phyloP scores from a whole-genome alignment of 2,888 invertebrate species.

The Lasioglossum oenotherae region DNA sequence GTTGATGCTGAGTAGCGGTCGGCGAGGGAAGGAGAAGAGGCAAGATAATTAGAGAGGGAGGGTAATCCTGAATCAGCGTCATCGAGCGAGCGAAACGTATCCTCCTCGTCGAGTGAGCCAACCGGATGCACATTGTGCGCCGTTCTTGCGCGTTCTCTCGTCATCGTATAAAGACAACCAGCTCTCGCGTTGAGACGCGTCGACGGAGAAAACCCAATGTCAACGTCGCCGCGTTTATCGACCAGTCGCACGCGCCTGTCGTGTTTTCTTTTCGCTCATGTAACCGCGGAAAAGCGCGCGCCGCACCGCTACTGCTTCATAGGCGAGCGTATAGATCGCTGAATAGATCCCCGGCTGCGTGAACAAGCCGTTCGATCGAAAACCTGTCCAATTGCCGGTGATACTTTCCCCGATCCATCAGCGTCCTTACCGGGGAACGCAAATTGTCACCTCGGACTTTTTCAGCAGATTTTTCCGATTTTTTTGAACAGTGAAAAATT shows the following conservation, averaged over 20 bases:
- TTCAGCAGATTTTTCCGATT: not conserved
- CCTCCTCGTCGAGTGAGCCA: slow-evolving; percentile 63
- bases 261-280: slow-evolving; percentile 43
- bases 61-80: slow-evolving; percentile 73
- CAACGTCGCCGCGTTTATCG: slow-evolving; percentile 45
- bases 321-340: slow-evolving; percentile 24
- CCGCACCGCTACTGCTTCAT: slow-evolving; percentile 2
- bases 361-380: slow-evolving; percentile 44
- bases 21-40: slow-evolving; percentile 49
- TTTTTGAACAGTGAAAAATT: not conserved
- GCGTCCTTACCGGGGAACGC: not conserved
- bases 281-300: slow-evolving; percentile 11
- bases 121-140: slow-evolving; percentile 71
- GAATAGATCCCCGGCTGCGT: slow-evolving; percentile 35
- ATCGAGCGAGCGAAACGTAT: slow-evolving; percentile 69
- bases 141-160: slow-evolving; percentile 64
- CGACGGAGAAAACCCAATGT: slow-evolving; percentile 46
- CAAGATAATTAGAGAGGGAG: slow-evolving; percentile 72
- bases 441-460: not conserved
- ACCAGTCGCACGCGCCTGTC: slow-evolving; percentile 8
- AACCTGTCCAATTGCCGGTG: slow-evolving; percentile 47
- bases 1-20: slow-evolving; percentile 31
- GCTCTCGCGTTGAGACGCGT: slow-evolving; percentile 33
- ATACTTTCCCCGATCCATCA: slow-evolving; percentile 25
- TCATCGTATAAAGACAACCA: slow-evolving; percentile 59